Evolutionary conservation across 1,140 invertebrate genomes (phyloP).

Genomic region (Pantala flavescens): DNA sequence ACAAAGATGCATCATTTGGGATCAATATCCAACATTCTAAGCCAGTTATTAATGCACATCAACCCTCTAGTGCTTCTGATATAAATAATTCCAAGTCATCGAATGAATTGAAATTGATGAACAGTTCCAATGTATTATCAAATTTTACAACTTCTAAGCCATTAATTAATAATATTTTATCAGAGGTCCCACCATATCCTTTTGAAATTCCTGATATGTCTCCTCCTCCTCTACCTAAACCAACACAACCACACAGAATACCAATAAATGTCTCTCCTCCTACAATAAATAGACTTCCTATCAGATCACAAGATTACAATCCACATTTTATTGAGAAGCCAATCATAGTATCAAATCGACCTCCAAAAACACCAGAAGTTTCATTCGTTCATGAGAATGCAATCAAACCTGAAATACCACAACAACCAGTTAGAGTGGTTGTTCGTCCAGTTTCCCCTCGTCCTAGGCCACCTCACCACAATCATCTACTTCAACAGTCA

Average conservation of each 20-base stretch:
- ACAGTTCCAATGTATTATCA: background rate
- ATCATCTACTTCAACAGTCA: background rate
- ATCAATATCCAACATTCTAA: background rate
- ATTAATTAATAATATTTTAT: background rate
- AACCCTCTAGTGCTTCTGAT: background rate
- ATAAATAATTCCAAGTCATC: background rate
- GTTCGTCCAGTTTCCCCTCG: slow-evolving; percentile 36
- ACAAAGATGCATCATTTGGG: background rate
- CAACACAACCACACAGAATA: slow-evolving; percentile 32
- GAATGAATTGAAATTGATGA: background rate
- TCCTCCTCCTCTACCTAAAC: slow-evolving; percentile 34
- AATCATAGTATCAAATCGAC: background rate
- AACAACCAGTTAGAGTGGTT: slow-evolving; percentile 20
- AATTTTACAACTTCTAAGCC: background rate
- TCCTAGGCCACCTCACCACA: slow-evolving; percentile 29
- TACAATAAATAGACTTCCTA: background rate
- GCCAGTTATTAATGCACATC: background rate
- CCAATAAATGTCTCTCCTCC: slow-evolving; percentile 15
- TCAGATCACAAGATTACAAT: background rate
- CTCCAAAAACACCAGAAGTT: background rate
- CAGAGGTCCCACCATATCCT: slow-evolving; percentile 28
- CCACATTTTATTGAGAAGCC: background rate
- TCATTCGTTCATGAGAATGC: background rate
- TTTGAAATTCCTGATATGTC: slow-evolving; percentile 26
- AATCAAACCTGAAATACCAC: background rate